Conservation (phyloP, 1,140 invertebrate genomes). For the Rhizoglyphus robini region DNA sequence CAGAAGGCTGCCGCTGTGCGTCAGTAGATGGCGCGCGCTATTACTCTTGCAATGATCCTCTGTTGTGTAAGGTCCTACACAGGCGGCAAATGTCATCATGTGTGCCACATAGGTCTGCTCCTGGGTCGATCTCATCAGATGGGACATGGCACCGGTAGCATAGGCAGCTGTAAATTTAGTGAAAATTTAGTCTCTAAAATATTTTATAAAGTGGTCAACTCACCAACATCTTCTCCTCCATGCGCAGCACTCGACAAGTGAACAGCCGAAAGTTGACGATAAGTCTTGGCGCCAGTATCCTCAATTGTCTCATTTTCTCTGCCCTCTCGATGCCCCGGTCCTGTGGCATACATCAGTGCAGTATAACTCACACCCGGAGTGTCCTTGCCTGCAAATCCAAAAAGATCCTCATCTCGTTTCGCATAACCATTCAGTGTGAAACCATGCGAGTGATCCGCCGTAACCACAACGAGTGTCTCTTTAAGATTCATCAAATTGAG, state of each 20-base stretch:
- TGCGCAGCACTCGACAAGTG: constrained; percentile 57
- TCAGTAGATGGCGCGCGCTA: too few species aligned
- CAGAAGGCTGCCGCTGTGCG: too few species aligned
- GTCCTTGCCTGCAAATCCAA: not conserved
- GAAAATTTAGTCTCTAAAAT: constrained; percentile 62
- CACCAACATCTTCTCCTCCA: constrained; percentile 65
- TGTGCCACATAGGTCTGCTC: constrained; percentile 84
- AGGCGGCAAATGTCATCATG: constrained; percentile 49
- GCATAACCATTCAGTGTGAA: constrained; percentile 23
- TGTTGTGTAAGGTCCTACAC: constrained; percentile 30
- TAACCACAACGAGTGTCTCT: constrained; percentile 29
- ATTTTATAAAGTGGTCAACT: constrained; percentile 62
- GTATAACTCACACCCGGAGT: constrained; percentile 38
- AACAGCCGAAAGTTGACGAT: constrained; percentile 52
- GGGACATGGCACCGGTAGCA: constrained; percentile 57
- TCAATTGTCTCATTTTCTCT: not conserved
- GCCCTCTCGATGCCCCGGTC: constrained; percentile 41
- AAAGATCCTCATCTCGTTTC: not conserved
- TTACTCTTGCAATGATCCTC: not conserved
- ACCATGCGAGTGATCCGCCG: constrained; percentile 23
- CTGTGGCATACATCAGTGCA: constrained; percentile 63
- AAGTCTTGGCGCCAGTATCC: too few species aligned
- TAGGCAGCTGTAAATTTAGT: constrained; percentile 30
- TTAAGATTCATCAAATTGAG: constrained; percentile 29
- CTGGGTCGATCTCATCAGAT: constrained; percentile 73